Evolutionary conservation across 2,113 vertebrate species (phyloP).

Genomic region (Columba livia): DNA sequence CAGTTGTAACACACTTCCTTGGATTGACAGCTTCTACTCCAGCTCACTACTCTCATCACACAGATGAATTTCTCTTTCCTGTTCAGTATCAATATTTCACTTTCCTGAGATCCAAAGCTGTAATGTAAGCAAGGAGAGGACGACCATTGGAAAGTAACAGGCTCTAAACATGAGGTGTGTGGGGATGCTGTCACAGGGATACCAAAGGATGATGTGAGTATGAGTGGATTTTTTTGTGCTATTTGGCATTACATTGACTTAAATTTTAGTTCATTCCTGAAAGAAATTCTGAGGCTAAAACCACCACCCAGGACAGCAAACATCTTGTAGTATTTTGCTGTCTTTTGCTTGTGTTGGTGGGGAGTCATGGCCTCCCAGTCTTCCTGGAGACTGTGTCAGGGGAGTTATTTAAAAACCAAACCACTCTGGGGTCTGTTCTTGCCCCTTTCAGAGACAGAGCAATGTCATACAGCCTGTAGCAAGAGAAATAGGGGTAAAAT

Average conservation of each 20-base stretch:
- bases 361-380: not conserved
- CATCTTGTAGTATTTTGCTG: not conserved
- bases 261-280: not conserved
- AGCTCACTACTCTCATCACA: not conserved
- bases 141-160: not conserved
- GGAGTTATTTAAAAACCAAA: not conserved
- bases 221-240: not conserved
- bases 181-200: not conserved
- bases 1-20: not conserved
- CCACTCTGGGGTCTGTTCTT: not conserved
- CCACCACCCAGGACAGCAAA: not conserved
- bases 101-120: not conserved
- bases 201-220: not conserved
- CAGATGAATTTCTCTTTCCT: not conserved
- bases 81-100: not conserved
- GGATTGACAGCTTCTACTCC: not conserved
- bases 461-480: no score
- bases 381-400: not conserved
- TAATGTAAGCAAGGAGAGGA: not conserved
- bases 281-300: not conserved
- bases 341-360: not conserved
- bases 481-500: no score
- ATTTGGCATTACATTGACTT: not conserved
- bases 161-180: not conserved
- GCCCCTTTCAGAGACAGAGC: not conserved